Percentiles rank a stretch among this genome's conserved stretches.
Evolutionary conservation across 2,113 vertebrate genomes (phyloP).

Genomic region (Clarias macrocephalus): DNA sequence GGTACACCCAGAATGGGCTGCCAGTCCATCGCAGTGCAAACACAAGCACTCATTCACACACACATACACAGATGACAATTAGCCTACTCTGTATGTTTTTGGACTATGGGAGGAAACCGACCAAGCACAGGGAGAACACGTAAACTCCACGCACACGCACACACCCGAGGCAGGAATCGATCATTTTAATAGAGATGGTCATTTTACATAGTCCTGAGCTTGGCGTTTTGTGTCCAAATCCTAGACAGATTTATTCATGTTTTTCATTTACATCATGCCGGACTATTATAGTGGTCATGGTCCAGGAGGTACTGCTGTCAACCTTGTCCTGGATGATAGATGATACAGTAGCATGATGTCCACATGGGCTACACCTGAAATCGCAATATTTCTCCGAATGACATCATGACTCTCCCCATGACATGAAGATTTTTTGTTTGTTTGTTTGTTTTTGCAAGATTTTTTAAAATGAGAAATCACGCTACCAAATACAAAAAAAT

Average conservation of each 20-base stretch:
- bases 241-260: not conserved
- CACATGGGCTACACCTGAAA: not conserved
- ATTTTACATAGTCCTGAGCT: no score
- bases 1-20: no score
- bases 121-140: no score
- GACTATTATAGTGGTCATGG: not conserved
- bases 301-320: not conserved
- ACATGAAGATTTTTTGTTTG: not conserved
- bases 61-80: no score
- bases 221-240: not conserved
- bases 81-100: no score
- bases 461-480: not conserved
- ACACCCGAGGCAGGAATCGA: no score
- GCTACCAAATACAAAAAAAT: not conserved
- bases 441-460: not conserved
- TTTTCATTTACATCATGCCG: not conserved
- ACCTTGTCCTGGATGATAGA: not conserved
- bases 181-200: no score
- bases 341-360: not conserved
- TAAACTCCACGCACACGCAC: no score
- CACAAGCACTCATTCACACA: no score
- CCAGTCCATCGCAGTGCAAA: no score
- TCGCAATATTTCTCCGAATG: not conserved
- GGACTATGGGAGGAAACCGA: no score
- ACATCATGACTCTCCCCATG: not conserved